phyloP scores from a whole-genome alignment of 2,888 invertebrate species.

The Idaea straminata region DNA sequence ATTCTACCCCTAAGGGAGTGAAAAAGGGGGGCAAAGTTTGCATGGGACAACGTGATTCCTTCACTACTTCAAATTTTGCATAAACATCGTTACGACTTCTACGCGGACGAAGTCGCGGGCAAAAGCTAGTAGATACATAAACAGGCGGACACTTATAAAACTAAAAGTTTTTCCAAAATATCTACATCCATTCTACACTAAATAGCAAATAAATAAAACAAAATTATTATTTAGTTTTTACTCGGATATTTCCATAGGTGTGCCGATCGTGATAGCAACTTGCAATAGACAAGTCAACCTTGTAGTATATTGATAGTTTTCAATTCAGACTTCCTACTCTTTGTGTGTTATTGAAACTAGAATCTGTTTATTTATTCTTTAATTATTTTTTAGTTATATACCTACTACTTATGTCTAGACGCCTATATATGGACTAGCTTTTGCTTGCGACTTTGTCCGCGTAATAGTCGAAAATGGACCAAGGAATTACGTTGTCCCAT shows the following conservation, averaged over 20 bases:
- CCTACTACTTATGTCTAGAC: neutral
- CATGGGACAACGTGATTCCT: no score
- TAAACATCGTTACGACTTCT: no score
- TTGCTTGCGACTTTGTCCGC: no score
- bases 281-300: neutral
- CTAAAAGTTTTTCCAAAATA: neutral
- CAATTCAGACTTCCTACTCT: neutral
- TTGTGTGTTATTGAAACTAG: constrained; percentile 1
- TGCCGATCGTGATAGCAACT: constrained; percentile 4
- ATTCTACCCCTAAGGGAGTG: no score
- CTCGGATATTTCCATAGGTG: neutral
- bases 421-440: no score
- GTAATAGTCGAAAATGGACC: no score
- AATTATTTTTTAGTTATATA: neutral
- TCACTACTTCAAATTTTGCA: no score
- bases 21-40: no score
- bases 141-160: no score
- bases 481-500: no score
- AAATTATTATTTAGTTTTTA: neutral
- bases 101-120: no score
- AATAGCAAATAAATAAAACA: neutral
- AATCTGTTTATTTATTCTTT: neutral
- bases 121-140: no score
- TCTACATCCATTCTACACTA: neutral
- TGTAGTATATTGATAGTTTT: neutral